A percentile compares a stretch with the other conserved stretches of the same genome.
phyloP scores from a whole-genome alignment of 2,113 vertebrate species.

The Lepidothrix coronata region DNA sequence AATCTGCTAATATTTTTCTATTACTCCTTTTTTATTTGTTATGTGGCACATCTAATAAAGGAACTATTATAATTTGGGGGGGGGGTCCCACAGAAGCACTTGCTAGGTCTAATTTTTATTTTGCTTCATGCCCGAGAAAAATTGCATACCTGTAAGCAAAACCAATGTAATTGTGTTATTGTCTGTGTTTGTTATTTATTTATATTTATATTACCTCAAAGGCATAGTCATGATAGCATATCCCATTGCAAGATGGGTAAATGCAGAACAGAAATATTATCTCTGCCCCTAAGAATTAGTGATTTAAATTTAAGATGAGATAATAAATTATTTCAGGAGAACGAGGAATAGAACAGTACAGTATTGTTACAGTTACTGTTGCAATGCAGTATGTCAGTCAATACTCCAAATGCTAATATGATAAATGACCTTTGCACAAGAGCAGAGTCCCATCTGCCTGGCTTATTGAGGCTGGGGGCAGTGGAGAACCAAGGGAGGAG shows the following conservation, averaged over 20 bases:
- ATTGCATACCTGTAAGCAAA: constrained; percentile 32
- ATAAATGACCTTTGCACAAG: background rate
- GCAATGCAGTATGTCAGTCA: background rate
- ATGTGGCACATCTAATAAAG: constrained; percentile 7
- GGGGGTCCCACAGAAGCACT: background rate
- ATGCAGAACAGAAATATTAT: background rate
- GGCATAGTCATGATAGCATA: background rate
- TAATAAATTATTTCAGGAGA: background rate
- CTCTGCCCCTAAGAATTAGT: background rate
- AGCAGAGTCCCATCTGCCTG: background rate
- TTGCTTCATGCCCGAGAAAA: constrained; percentile 3
- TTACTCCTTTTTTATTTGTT: background rate
- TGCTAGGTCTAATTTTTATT: constrained; percentile 30
- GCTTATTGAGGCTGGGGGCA: background rate
- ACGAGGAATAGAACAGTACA: background rate
- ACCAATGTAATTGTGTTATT: constrained; percentile 22
- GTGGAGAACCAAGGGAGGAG: background rate
- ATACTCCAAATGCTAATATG: background rate
- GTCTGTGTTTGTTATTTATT: constrained; percentile 3
- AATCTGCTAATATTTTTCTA: background rate
- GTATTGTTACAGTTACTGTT: background rate
- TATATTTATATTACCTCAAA: constrained; percentile 1
- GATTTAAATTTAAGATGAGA: background rate
- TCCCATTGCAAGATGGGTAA: background rate
- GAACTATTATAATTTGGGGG: background rate